Percentiles rank a stretch among this genome's conserved stretches.
Conservation (phyloP, 2,888 invertebrate species). For the Orchesella flavescens region DNA sequence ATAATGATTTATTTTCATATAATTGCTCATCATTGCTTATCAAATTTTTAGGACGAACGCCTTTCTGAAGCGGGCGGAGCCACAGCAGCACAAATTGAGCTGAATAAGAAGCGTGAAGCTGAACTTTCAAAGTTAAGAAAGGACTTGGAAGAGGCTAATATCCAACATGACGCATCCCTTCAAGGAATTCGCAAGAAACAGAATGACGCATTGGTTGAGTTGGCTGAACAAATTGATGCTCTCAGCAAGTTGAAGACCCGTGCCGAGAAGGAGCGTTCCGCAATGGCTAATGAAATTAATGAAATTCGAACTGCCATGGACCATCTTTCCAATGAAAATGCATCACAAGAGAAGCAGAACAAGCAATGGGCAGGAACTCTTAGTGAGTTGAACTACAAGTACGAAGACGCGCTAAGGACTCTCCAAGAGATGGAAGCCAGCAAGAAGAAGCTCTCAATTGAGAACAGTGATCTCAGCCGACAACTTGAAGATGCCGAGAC, state of each 20-base stretch:
- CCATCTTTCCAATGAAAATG: slow-evolving; percentile 98
- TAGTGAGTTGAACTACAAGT: slow-evolving; percentile 94
- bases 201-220: slow-evolving; percentile 98
- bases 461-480: slow-evolving; percentile 96
- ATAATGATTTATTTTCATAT: no score
- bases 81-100: slow-evolving; percentile 91
- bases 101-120: slow-evolving; percentile 99
- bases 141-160: slow-evolving; percentile 98
- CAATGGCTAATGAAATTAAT: slow-evolving; percentile 97
- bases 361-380: slow-evolving; percentile 97
- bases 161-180: slow-evolving; percentile 97
- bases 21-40: no score
- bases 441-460: slow-evolving; percentile 97
- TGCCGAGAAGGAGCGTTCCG: slow-evolving; percentile 99
- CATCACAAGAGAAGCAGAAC: slow-evolving; percentile 88
- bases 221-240: slow-evolving; percentile 99
- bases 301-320: slow-evolving; percentile 97
- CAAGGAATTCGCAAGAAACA: slow-evolving; percentile 99
- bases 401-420: slow-evolving; percentile 97
- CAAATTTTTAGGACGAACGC: no score
- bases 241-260: slow-evolving; percentile 97
- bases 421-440: slow-evolving; percentile 97
- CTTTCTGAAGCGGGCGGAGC: slow-evolving; percentile 99
- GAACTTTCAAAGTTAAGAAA: slow-evolving; percentile 98
- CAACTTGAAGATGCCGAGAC: slow-evolving; percentile 98